Conservation (phyloP, 2,888 invertebrate species). For the Idaea dimidiata region DNA sequence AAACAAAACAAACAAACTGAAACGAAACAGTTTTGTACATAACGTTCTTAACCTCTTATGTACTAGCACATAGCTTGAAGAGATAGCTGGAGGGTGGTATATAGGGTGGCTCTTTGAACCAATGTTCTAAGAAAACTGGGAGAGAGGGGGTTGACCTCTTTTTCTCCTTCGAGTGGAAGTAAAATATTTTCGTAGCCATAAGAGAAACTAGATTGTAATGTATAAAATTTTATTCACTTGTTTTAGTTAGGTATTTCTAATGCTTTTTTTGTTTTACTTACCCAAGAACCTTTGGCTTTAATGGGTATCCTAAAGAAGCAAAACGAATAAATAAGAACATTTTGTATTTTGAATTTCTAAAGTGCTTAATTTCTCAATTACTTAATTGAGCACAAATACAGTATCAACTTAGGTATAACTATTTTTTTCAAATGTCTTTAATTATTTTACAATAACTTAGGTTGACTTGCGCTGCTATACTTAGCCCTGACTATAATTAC, state of each 20-base stretch:
- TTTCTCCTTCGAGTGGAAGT: not conserved
- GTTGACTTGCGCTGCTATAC: too few species aligned
- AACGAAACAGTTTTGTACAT: not conserved
- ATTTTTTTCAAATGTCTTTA: too few species aligned
- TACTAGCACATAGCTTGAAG: not conserved
- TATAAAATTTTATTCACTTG: not conserved
- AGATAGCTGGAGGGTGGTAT: not conserved
- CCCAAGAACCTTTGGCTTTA: too few species aligned
- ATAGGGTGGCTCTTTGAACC: not conserved
- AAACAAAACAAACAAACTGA: not conserved
- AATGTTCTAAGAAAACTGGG: slow-evolving; percentile 1
- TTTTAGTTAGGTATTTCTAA: not conserved
- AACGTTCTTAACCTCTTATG: not conserved
- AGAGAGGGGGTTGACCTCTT: not conserved
- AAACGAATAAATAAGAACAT: too few species aligned
- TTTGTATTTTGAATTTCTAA: too few species aligned
- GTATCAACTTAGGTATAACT: too few species aligned
- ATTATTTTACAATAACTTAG: too few species aligned
- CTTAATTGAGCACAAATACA: too few species aligned
- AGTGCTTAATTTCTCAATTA: too few species aligned
- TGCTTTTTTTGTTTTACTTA: too few species aligned
- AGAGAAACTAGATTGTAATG: not conserved
- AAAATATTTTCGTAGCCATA: not conserved
- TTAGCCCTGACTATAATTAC: too few species aligned
- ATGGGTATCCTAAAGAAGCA: too few species aligned